phyloP scores from a whole-genome alignment of 2,113 vertebrate genomes.

The Protobothrops mucrosquamatus region DNA sequence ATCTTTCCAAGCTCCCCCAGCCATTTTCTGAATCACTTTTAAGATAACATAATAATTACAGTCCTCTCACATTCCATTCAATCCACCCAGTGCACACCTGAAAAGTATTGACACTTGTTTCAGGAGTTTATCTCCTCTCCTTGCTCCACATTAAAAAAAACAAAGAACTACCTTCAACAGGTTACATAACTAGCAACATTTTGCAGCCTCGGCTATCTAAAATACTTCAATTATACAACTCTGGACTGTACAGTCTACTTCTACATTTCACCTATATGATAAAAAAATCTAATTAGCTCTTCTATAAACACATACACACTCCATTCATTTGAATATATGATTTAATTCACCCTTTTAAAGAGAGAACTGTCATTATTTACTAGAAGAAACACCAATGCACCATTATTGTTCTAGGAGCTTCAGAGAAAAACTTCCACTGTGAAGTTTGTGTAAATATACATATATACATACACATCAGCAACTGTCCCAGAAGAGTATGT shows the following conservation, averaged over 20 bases:
- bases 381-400: conserved; percentile 61
- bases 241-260: not conserved
- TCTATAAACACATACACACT: conserved; percentile 52
- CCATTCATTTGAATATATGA: conserved; percentile 62
- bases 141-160: not conserved
- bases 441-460: conserved; percentile 58
- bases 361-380: conserved; percentile 63
- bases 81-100: not conserved
- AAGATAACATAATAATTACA: not conserved
- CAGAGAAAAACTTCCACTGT: conserved; percentile 65
- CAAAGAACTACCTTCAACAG: not conserved
- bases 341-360: conserved; percentile 70
- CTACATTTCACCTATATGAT: not conserved
- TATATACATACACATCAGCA: conserved; percentile 37
- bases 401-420: conserved; percentile 65
- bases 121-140: not conserved
- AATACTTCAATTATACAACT: not conserved
- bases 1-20: not conserved
- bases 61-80: not conserved
- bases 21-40: not conserved
- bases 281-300: not conserved
- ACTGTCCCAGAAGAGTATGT: conserved; percentile 49
- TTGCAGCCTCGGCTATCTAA: not conserved
- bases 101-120: not conserved
- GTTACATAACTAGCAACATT: not conserved